Evolutionary conservation across 2,797 vertebrate genomes (phyloP).

Genomic region (Salarias fasciatus): DNA sequence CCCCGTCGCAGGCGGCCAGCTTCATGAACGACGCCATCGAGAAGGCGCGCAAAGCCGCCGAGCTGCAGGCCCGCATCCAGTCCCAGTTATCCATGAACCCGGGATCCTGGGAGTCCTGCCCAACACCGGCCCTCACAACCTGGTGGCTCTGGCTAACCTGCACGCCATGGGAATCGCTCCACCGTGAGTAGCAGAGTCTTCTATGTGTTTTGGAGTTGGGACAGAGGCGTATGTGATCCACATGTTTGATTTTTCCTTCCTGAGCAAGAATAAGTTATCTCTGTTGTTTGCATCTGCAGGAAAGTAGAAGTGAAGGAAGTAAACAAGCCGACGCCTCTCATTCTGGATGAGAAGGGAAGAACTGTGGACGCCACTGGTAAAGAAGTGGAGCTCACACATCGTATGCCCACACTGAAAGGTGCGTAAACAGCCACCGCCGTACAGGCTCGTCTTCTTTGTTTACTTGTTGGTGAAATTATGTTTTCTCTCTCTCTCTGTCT

Average conservation of each 20-base stretch:
- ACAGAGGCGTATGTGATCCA: no score
- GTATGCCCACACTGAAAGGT: slow-evolving; percentile 97
- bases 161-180: slow-evolving; percentile 98
- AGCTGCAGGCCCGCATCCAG: slow-evolving; percentile 96
- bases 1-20: slow-evolving; percentile 94
- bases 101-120: slow-evolving; percentile 91
- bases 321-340: slow-evolving; percentile 94
- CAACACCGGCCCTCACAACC: slow-evolving; percentile 90
- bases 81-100: slow-evolving; percentile 92
- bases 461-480: not conserved
- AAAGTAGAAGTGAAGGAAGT: slow-evolving; percentile 95
- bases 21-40: slow-evolving; percentile 99
- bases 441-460: not conserved
- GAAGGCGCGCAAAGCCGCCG: slow-evolving; percentile 95
- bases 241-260: no score
- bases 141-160: slow-evolving; percentile 86
- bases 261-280: no score
- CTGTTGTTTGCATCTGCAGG: slow-evolving; percentile 68
- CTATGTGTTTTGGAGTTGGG: no score
- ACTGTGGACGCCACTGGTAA: slow-evolving; percentile 96
- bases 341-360: slow-evolving; percentile 94
- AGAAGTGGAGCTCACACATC: slow-evolving; percentile 95
- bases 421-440: not conserved
- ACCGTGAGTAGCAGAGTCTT: slow-evolving; percentile 85
- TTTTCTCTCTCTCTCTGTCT: not conserved